These are phyloP conservation scores for Leucopternis melanops DNA, from an alignment of 2,113 vertebrate genomes.

Conservation along the genomic window DNA sequence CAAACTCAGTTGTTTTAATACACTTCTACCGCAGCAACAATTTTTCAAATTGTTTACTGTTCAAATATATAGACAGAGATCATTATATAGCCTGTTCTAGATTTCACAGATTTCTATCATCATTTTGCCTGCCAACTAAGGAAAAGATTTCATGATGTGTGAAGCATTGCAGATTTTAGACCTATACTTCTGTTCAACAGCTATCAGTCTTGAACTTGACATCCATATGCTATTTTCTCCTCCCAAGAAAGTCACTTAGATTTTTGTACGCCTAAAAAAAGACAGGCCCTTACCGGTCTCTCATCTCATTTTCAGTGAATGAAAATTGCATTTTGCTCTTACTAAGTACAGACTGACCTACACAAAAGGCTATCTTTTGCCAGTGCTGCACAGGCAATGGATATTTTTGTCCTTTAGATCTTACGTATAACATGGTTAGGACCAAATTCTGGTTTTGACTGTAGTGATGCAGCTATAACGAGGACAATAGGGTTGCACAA, in stretches of 20 bases:
- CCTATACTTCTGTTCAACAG: conserved; percentile 48
- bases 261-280: background rate
- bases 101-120: conserved; percentile 23
- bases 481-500: background rate
- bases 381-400: background rate
- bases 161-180: conserved; percentile 50
- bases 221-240: conserved; percentile 55
- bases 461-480: background rate
- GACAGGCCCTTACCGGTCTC: background rate
- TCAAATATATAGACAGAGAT: background rate
- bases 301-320: conserved; percentile 25
- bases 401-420: background rate
- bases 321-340: background rate
- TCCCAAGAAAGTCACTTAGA: conserved; percentile 28
- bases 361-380: background rate
- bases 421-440: background rate
- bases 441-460: background rate
- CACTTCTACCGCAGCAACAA: background rate
- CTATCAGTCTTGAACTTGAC: conserved; percentile 40
- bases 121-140: conserved; percentile 15
- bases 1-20: background rate
- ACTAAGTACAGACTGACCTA: background rate
- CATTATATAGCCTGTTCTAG: background rate
- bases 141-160: conserved; percentile 35
- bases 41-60: background rate